Conservation (phyloP, 2,888 invertebrate genomes). For the Julus scandinavius region DNA sequence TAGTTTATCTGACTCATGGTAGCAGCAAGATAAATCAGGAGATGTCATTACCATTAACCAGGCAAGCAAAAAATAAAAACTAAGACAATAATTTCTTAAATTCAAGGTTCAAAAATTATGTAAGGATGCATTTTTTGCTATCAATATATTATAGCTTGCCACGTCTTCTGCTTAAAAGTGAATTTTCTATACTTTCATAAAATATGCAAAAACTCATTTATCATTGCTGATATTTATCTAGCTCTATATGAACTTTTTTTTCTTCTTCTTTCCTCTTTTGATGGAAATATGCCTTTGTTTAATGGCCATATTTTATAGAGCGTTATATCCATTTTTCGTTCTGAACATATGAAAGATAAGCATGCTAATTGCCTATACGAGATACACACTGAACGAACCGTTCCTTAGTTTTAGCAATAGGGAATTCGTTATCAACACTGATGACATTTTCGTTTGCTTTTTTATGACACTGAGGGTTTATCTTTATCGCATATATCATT, state of each 20-base stretch:
- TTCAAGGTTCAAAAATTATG: too few relatives aligned
- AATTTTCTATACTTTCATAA: neutral
- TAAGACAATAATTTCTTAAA: too few relatives aligned
- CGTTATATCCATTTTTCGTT: constrained; percentile 35
- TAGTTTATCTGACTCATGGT: too few relatives aligned
- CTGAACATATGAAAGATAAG: constrained; percentile 31
- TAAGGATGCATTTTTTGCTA: neutral
- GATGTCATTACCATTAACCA: too few relatives aligned
- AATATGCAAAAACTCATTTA: constrained; percentile 16
- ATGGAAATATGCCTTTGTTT: constrained; percentile 35
- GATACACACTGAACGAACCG: constrained; percentile 7
- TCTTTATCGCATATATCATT: constrained; percentile 44
- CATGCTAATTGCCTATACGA: constrained; percentile 36
- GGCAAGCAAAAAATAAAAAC: too few relatives aligned
- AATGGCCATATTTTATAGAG: constrained; percentile 30
- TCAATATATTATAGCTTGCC: neutral
- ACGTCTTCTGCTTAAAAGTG: neutral
- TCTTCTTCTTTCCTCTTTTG: neutral
- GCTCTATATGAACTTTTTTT: neutral
- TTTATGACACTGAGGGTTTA: constrained; percentile 35
- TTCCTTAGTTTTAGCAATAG: constrained; percentile 40
- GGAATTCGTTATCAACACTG: constrained; percentile 8
- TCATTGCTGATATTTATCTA: constrained; percentile 34
- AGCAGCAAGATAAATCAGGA: too few relatives aligned
- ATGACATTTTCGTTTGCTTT: constrained; percentile 46